A percentile compares a stretch with the other conserved stretches of the same genome.
These are phyloP conservation scores for Gisinianus flammeolus DNA, from an alignment of 2,888 invertebrate species.

Conservation along the genomic window DNA sequence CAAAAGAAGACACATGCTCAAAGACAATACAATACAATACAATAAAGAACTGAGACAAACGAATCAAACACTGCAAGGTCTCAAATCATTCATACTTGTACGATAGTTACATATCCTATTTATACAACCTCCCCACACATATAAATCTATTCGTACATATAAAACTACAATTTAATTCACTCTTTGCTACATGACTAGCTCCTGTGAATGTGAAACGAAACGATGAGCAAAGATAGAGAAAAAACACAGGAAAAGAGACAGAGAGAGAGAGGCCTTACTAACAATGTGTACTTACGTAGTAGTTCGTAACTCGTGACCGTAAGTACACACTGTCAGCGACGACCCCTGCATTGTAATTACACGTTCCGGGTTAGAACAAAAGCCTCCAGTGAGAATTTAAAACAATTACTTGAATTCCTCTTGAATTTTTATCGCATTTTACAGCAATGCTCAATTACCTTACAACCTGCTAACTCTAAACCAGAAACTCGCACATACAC, in stretches of 20 bases:
- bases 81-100: not conserved
- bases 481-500: not conserved
- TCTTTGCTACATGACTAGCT: slow-evolving; percentile 22
- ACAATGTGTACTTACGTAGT: slow-evolving; percentile 15
- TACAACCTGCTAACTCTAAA: slow-evolving; percentile 2
- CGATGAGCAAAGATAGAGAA: not conserved
- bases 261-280: not conserved
- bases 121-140: not conserved
- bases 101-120: not conserved
- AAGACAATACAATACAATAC: too few relatives aligned
- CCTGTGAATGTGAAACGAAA: slow-evolving; percentile 17
- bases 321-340: slow-evolving; percentile 34
- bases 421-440: slow-evolving; percentile 53
- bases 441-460: slow-evolving; percentile 41
- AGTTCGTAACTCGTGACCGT: slow-evolving; percentile 30
- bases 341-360: slow-evolving; percentile 45
- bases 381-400: slow-evolving; percentile 55
- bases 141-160: not conserved
- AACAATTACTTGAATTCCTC: slow-evolving; percentile 53
- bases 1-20: too few relatives aligned
- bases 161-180: slow-evolving; percentile 10
- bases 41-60: not conserved
- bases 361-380: slow-evolving; percentile 44
- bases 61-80: not conserved
- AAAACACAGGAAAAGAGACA: not conserved